phyloP scores from a whole-genome alignment of 2,113 vertebrate genomes.

The Miniopterus natalensis region DNA sequence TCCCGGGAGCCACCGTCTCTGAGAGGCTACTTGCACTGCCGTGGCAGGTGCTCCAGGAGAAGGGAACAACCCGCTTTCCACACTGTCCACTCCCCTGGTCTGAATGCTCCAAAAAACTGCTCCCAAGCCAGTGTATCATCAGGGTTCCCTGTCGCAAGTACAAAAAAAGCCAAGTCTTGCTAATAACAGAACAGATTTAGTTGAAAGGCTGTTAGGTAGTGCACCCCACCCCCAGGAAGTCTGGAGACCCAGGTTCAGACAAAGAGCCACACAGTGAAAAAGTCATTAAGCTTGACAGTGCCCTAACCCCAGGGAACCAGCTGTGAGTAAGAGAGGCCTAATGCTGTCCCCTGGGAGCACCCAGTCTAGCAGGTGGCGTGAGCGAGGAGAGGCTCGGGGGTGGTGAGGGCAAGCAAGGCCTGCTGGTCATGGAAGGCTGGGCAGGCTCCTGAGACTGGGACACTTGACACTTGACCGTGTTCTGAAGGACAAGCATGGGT shows the following conservation, averaged over 20 bases:
- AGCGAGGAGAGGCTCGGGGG: too few relatives aligned
- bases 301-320: not conserved
- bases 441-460: not conserved
- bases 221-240: not conserved
- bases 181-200: not conserved
- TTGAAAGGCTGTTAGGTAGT: not conserved
- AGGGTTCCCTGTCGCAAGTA: not conserved
- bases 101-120: not conserved
- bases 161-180: not conserved
- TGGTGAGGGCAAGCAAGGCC: not conserved
- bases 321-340: not conserved
- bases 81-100: not conserved
- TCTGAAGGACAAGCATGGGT: not conserved
- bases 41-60: not conserved
- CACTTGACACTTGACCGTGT: not conserved
- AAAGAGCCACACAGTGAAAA: not conserved
- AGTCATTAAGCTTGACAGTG: not conserved
- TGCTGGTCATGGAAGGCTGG: too few relatives aligned
- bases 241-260: not conserved
- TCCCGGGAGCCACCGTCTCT: not conserved
- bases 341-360: not conserved
- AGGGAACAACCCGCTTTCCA: not conserved
- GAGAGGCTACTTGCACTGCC: rapidly evolving
- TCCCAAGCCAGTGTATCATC: not conserved
- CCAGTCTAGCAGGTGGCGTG: not conserved